Base-by-base conservation (phyloP, 2,888 invertebrate genomes). In the Stenchaetothrips biformis region DNA sequence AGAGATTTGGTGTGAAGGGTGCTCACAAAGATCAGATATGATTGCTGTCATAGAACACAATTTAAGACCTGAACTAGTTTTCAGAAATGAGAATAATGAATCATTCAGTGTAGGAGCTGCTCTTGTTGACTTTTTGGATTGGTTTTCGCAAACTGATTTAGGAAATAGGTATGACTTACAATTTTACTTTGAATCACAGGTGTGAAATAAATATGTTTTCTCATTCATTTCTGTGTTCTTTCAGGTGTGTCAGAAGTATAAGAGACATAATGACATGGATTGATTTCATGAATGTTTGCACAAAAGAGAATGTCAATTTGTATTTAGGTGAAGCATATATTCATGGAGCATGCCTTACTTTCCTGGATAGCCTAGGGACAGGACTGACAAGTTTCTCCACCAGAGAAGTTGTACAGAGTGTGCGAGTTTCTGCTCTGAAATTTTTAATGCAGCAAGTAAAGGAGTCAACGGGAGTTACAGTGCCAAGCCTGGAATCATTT, bases 1-100 rank as follows among this genome's bases (percentile, higher is more conserved):
- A 0, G 99, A 99, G 89, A 96, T 99, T 85, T 99, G 99, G 99
- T 98, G 98, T 85, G 94, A 94, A 81, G 91, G 92, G 79, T 93
- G 93, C 13, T 90, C 91, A 21, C 89, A 91, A 47, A 88, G 90
- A 80, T 89, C 91, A 18, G 98, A 99, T 87, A 88, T 97, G 74
- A 87, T 92, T 18, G 88, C 90, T 80, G 97, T 99, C 81, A 91
- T 97, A 48, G 92, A 93, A 84, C 94, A 94, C 84, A 97, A 96
- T 86, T 88, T 97, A 74, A 86, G 86, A 79, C 85, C 86, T 80
- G 90, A 90, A 0, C 88, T 92, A 67, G 88, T 88, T 11, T 86
- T 90, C 83, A 86, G 89, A 16, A 88, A 90, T 83, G 88, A 90
- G 85, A 87, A 89, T 81, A 88, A 89, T 80, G 88, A 89, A 0